A percentile compares a stretch with the other conserved stretches of the same genome.
These are phyloP conservation scores for Typhlichthys eigenmanni DNA, from an alignment of 2,797 vertebrate genomes.

Conservation along the genomic window DNA sequence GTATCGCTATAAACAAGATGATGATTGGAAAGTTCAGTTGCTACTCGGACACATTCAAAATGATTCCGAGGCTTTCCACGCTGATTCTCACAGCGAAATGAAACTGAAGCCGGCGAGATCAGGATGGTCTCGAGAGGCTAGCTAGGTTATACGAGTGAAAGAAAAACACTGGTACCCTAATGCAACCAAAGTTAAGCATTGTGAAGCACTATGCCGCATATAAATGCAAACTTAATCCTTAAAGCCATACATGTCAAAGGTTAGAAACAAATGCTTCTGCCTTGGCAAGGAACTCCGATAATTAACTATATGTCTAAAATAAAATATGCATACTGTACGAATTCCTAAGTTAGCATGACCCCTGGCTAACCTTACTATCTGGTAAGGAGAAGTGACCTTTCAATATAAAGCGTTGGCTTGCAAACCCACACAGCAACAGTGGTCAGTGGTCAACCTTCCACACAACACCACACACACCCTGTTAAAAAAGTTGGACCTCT, in stretches of 20 bases:
- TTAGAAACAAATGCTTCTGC: not conserved
- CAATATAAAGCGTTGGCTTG: constrained; percentile 19
- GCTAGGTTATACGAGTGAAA: too few relatives aligned
- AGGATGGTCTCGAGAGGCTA: too few relatives aligned
- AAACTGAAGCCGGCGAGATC: too few relatives aligned
- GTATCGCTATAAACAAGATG: too few relatives aligned
- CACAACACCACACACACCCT: constrained; percentile 1
- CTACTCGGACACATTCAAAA: too few relatives aligned
- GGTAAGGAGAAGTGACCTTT: constrained; percentile 21
- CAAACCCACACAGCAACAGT: constrained; percentile 42
- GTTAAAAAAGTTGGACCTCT: constrained; percentile 13
- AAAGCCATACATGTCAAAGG: not conserved
- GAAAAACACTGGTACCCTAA: too few relatives aligned
- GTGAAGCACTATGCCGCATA: not conserved
- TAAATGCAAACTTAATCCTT: not conserved
- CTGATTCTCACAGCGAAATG: too few relatives aligned
- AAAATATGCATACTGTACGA: constrained; percentile 4
- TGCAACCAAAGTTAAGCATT: too few relatives aligned
- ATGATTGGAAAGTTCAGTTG: too few relatives aligned
- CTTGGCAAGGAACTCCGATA: not conserved
- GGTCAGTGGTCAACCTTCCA: constrained; percentile 29
- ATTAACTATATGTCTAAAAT: not conserved
- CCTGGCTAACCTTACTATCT: constrained; percentile 2
- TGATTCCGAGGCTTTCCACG: too few relatives aligned
- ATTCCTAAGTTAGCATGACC: not conserved